A percentile compares a stretch with the other conserved stretches of the same genome.
These are phyloP conservation scores for Alloscopus bannaensis DNA, from an alignment of 2,888 invertebrate genomes.

Conservation along the genomic window DNA sequence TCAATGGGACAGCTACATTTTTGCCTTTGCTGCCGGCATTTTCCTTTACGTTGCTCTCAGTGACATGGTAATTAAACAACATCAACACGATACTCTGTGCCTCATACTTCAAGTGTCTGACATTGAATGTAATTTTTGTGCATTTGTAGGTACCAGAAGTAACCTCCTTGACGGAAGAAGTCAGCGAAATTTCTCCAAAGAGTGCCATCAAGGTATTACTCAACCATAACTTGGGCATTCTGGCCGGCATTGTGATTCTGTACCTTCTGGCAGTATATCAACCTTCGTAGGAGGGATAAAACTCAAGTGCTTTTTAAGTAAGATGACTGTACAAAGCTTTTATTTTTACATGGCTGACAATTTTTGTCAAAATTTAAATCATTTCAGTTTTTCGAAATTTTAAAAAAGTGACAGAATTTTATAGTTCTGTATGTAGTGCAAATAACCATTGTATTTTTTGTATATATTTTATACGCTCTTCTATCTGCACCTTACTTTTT, in stretches of 20 bases:
- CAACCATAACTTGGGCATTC: conserved; percentile 77
- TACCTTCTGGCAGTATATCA: conserved; percentile 76
- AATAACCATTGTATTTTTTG: too few relatives aligned
- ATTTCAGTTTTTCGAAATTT: too few relatives aligned
- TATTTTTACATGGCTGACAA: conserved; percentile 22
- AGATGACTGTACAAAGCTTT: background rate
- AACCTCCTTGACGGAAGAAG: conserved; percentile 70
- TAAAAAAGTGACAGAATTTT: too few relatives aligned
- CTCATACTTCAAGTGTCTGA: background rate
- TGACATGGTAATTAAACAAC: conserved; percentile 78
- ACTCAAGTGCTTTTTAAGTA: background rate
- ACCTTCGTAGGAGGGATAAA: conserved; percentile 73
- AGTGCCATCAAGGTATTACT: conserved; percentile 75
- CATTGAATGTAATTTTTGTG: conserved; percentile 9
- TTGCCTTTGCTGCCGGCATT: conserved; percentile 80
- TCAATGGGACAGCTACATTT: conserved; percentile 77
- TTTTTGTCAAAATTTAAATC: too few relatives aligned
- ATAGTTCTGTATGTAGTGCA: too few relatives aligned
- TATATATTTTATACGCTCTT: too few relatives aligned
- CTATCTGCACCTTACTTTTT: too few relatives aligned
- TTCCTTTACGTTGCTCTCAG: conserved; percentile 80
- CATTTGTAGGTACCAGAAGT: conserved; percentile 71
- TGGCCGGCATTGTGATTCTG: conserved; percentile 75
- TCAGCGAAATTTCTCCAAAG: conserved; percentile 69
- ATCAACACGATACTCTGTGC: background rate